Percentiles rank a stretch among this genome's conserved stretches.
phyloP scores from a whole-genome alignment of 2,797 vertebrate species.

The Microcaecilia unicolor region DNA sequence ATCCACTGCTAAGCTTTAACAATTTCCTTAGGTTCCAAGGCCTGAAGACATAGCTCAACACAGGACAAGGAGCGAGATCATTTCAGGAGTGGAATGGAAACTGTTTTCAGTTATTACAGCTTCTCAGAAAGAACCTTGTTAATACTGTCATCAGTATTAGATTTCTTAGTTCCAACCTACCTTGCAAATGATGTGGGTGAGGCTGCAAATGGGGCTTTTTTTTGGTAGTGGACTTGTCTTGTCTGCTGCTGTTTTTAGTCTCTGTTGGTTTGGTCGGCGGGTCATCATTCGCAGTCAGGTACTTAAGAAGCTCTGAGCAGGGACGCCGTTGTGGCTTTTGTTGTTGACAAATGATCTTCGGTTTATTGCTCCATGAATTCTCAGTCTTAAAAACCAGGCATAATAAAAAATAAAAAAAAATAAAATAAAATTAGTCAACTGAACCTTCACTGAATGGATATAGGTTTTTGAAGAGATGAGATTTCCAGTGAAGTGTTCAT shows the following conservation, averaged over 20 bases:
- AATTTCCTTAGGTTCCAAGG: no score
- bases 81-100: no score
- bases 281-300: slow-evolving; percentile 94
- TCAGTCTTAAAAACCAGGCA: slow-evolving; percentile 71
- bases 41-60: no score
- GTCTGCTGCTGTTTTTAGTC: slow-evolving; percentile 61
- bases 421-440: slow-evolving; percentile 56
- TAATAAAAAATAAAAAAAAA: slow-evolving; percentile 10
- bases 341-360: slow-evolving; percentile 82
- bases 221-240: slow-evolving; percentile 86
- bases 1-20: no score
- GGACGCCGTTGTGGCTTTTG: slow-evolving; percentile 89
- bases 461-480: slow-evolving; percentile 58
- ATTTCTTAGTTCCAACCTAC: slow-evolving; percentile 64
- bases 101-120: neutral
- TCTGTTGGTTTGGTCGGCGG: slow-evolving; percentile 82
- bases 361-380: slow-evolving; percentile 90
- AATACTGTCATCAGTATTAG: slow-evolving; percentile 2
- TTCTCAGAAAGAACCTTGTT: accelerated
- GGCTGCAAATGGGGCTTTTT: slow-evolving; percentile 78
- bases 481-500: slow-evolving; percentile 61
- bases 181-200: slow-evolving; percentile 86
- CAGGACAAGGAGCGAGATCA: no score
- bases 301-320: slow-evolving; percentile 97
- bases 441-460: slow-evolving; percentile 59